A percentile compares a stretch with the other conserved stretches of the same genome.
phyloP scores from a whole-genome alignment of 2,113 vertebrate species.

The Ptilorrhoa leucosticta region DNA sequence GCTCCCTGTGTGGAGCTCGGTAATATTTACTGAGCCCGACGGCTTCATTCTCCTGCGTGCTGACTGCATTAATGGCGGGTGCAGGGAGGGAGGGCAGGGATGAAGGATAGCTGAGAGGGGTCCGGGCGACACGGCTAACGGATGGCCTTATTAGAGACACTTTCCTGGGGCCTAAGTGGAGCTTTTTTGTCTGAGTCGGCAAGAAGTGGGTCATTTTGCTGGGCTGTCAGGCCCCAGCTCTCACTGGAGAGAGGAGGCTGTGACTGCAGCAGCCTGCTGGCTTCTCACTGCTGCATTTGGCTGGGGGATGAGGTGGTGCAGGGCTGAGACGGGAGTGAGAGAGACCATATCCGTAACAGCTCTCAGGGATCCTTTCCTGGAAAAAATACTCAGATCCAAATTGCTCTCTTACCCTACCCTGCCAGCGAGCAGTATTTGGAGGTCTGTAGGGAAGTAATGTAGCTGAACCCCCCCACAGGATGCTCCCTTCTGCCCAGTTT shows the following conservation, averaged over 20 bases:
- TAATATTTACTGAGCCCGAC: conserved; percentile 76
- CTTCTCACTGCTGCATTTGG: background rate
- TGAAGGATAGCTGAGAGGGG: conserved; percentile 73
- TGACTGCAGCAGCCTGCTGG: conserved; percentile 21
- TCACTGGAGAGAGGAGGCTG: conserved; percentile 47
- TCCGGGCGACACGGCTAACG: conserved; percentile 65
- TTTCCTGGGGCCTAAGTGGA: conserved; percentile 76
- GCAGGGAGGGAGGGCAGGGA: conserved; percentile 64
- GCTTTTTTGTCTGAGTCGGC: conserved; percentile 75
- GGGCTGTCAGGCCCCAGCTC: conserved; percentile 64
- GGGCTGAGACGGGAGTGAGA: background rate
- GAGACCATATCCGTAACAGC: background rate
- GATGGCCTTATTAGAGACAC: conserved; percentile 79
- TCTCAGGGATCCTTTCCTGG: background rate
- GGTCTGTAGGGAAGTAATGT: background rate
- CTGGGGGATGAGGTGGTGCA: background rate
- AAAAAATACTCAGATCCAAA: background rate
- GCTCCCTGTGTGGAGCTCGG: conserved; percentile 59
- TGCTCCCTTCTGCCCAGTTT: background rate
- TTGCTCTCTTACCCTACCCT: background rate
- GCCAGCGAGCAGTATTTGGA: background rate
- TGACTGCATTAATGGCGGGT: conserved; percentile 74
- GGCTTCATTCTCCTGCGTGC: conserved; percentile 72
- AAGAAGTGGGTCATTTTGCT: conserved; percentile 80
- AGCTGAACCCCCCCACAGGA: accelerated